Conservation (phyloP, 2,113 vertebrate species). For the Mobula birostris region DNA sequence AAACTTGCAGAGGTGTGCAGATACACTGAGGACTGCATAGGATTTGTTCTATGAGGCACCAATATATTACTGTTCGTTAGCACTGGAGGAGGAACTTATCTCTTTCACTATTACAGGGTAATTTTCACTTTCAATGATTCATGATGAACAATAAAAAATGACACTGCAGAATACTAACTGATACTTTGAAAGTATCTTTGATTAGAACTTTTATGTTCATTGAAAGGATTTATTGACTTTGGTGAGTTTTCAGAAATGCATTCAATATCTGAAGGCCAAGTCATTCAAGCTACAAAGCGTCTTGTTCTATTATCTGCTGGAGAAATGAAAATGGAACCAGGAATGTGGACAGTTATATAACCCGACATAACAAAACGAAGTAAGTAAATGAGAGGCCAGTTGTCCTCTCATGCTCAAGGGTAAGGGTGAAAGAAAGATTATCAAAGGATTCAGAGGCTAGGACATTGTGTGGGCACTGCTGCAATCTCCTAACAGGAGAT, state of each 20-base stretch:
- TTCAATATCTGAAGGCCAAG: background rate
- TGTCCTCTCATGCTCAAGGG: background rate
- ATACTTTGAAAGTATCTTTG: constrained; percentile 1
- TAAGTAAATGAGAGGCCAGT: too few relatives aligned
- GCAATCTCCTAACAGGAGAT: background rate
- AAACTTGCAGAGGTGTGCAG: background rate
- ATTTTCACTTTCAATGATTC: background rate
- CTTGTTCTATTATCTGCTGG: background rate
- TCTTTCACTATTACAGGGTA: background rate
- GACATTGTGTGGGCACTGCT: background rate
- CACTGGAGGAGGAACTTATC: background rate
- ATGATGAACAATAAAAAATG: background rate
- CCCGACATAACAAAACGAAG: background rate
- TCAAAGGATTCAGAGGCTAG: background rate
- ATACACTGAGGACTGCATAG: background rate
- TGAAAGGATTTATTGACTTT: background rate
- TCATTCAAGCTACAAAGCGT: background rate
- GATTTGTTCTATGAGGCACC: too few relatives aligned
- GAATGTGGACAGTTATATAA: background rate
- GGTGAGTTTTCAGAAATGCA: background rate
- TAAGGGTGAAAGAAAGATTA: background rate
- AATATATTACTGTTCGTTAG: background rate
- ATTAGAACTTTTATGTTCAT: background rate
- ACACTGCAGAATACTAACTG: background rate
- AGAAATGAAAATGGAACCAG: background rate